These are phyloP conservation scores for Anser cygnoides DNA, from an alignment of 2,113 vertebrate genomes.

Conservation along the genomic window DNA sequence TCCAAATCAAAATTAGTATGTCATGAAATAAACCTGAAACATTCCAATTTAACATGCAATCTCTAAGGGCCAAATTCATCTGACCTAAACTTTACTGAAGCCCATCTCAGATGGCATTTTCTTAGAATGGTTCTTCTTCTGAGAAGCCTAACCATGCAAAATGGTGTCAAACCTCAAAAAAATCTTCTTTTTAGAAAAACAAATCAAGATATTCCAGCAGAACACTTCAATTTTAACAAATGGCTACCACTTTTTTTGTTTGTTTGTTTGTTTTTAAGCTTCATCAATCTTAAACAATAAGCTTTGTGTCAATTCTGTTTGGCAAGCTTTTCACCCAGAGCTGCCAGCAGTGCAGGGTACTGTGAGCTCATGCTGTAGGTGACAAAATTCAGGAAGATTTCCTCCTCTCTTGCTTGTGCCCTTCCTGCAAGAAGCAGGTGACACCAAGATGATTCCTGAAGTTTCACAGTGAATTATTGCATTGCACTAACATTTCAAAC, in stretches of 20 bases:
- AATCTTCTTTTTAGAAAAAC: not conserved
- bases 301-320: not conserved
- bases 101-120: not conserved
- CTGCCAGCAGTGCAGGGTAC: not conserved
- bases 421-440: not conserved
- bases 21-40: not conserved
- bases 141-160: not conserved
- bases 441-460: not conserved
- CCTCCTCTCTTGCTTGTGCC: not conserved
- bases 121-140: not conserved
- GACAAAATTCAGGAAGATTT: not conserved
- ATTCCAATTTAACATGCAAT: not conserved
- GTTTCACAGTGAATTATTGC: not conserved
- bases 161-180: not conserved
- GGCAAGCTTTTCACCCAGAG: not conserved
- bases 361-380: not conserved
- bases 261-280: not conserved
- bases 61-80: not conserved
- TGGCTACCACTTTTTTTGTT: not conserved
- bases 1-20: not conserved
- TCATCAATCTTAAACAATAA: not conserved
- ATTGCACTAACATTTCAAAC: not conserved
- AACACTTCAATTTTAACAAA: not conserved
- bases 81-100: not conserved
- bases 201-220: not conserved